A percentile compares a stretch with the other conserved stretches of the same genome.
Evolutionary conservation across 2,888 invertebrate genomes (phyloP).

Genomic region (Adelognathus sp.): DNA sequence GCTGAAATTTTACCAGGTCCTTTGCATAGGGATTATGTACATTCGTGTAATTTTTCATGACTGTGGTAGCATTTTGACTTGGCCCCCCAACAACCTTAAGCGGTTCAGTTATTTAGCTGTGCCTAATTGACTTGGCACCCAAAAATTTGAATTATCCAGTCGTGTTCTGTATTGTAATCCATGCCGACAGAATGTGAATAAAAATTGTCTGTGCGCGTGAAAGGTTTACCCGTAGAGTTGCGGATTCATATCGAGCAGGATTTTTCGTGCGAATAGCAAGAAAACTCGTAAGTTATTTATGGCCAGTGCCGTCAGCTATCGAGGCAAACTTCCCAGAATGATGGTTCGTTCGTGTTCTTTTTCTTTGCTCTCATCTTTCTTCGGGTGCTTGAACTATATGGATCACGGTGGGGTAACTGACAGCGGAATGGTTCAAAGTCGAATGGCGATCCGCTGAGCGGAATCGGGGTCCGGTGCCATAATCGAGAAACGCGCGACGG

Average conservation of each 20-base stretch:
- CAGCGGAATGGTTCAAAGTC: conserved; percentile 4
- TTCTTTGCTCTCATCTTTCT: not conserved
- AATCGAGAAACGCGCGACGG: conserved; percentile 21
- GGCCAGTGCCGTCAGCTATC: conserved; percentile 19
- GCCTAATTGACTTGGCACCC: too few species aligned
- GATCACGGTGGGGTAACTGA: conserved; percentile 10
- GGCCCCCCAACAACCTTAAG: too few species aligned
- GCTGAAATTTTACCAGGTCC: too few species aligned
- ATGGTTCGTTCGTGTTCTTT: conserved; percentile 1
- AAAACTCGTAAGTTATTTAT: conserved; percentile 45
- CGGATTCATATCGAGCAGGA: not conserved
- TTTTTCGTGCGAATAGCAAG: not conserved
- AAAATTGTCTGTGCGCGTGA: not conserved
- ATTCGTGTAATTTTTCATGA: too few species aligned
- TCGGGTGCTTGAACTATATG: not conserved
- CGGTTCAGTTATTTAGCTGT: too few species aligned
- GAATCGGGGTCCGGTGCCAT: conserved; percentile 16
- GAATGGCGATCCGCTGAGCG: not conserved
- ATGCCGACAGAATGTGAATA: not conserved
- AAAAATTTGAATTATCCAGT: not conserved
- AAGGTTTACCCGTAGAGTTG: conserved; percentile 9
- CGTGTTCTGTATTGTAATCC: not conserved
- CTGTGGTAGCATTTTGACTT: too few species aligned
- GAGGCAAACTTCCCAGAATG: conserved; percentile 20
- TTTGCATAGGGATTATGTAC: too few species aligned